phyloP scores from a whole-genome alignment of 2,113 vertebrate genomes.

The Cavia porcellus region DNA sequence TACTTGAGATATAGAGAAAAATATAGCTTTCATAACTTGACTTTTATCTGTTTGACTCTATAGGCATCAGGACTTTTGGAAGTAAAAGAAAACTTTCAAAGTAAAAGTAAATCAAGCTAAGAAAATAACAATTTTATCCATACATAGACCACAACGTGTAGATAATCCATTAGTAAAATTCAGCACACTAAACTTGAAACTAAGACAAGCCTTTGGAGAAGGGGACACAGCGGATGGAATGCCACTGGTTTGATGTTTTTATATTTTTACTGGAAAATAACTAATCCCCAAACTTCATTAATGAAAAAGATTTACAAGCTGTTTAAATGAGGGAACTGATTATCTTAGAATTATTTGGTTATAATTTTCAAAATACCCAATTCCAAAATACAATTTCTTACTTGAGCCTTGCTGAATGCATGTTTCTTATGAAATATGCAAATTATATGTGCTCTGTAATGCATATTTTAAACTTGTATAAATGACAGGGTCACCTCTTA shows the following conservation, averaged over 20 bases:
- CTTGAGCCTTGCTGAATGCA: not conserved
- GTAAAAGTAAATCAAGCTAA: not conserved
- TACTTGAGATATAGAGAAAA: conserved; percentile 3
- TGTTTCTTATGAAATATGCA: conserved; percentile 7
- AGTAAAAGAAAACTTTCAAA: conserved; percentile 13
- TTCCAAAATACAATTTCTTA: conserved; percentile 27
- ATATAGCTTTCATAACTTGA: not conserved
- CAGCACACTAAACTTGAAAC: not conserved
- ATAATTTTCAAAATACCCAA: conserved; percentile 50
- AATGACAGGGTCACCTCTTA: not conserved
- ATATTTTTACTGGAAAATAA: not conserved
- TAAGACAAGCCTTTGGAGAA: not conserved
- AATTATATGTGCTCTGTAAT: not conserved
- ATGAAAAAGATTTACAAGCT: not conserved
- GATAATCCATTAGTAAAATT: not conserved
- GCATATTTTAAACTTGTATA: not conserved
- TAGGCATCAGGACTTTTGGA: not conserved
- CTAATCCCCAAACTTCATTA: not conserved
- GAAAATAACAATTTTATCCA: not conserved
- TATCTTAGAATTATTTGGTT: not conserved
- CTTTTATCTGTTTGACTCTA: not conserved
- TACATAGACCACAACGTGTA: not conserved
- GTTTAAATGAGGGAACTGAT: not conserved
- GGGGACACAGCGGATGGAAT: not conserved
- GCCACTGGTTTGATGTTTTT: not conserved